Conservation (phyloP, 2,888 invertebrate species). For the Drosophila rubida region DNA sequence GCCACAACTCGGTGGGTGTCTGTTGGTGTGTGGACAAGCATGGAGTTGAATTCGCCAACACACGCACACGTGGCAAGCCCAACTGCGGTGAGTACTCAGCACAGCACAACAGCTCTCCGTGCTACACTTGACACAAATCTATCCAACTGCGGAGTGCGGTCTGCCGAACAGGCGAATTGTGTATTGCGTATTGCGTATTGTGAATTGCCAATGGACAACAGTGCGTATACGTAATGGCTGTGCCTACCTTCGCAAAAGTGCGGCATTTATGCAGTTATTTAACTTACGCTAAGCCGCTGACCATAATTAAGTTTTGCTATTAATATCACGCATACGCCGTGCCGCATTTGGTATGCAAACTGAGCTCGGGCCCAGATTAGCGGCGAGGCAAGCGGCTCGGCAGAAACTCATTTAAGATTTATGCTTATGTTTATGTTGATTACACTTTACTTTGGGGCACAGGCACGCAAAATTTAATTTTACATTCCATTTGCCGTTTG, state of each 20-base stretch:
- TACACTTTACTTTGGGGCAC: conserved; percentile 3
- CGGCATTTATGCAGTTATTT: conserved; percentile 9
- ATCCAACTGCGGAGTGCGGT: conserved; percentile 8
- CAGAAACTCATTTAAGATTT: conserved; percentile 33
- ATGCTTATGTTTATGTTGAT: conserved; percentile 32
- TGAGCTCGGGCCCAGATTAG: conserved; percentile 29
- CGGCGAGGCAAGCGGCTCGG: conserved; percentile 7
- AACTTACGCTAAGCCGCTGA: conserved; percentile 6
- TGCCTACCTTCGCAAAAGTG: not conserved
- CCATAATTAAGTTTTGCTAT: conserved; percentile 58
- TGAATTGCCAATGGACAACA: not conserved
- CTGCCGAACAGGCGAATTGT: not conserved
- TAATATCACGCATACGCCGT: conserved; percentile 55
- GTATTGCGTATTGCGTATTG: conserved; percentile 14
- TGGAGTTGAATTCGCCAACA: conserved; percentile 94
- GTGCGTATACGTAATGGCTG: conserved; percentile 57
- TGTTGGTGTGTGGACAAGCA: conserved; percentile 98
- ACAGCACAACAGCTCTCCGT: not conserved
- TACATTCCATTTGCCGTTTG: conserved; percentile 40
- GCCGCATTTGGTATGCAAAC: conserved; percentile 35
- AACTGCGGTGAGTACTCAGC: conserved; percentile 89
- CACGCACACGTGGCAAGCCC: conserved; percentile 92
- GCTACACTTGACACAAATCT: conserved; percentile 13
- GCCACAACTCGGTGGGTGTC: conserved; percentile 93
- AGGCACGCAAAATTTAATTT: conserved; percentile 41